Evolutionary conservation across 2,113 vertebrate species (phyloP).

Genomic region (Odontophorus gujanensis): DNA sequence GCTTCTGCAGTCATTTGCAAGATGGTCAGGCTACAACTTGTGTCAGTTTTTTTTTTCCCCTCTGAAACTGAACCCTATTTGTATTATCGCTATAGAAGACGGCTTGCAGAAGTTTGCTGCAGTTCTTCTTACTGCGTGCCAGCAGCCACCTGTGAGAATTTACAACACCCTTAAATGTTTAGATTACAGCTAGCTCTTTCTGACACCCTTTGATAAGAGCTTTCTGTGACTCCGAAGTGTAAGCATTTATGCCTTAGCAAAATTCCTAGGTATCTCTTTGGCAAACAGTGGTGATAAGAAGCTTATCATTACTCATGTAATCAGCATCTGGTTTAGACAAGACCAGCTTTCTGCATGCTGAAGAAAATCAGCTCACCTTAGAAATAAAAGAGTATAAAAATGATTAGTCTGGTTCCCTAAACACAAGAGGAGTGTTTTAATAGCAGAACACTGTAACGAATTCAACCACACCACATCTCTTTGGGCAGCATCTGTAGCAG

Average conservation of each 20-base stretch:
- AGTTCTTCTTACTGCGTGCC: neutral
- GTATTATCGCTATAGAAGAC: neutral
- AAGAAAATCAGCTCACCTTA: neutral
- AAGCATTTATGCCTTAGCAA: neutral
- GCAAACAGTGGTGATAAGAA: neutral
- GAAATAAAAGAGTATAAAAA: neutral
- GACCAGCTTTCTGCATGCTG: neutral
- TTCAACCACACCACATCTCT: neutral
- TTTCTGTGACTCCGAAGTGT: neutral
- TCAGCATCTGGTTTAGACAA: neutral
- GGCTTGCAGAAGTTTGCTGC: neutral
- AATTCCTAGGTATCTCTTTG: neutral
- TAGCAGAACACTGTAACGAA: neutral
- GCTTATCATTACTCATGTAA: neutral
- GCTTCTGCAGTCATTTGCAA: neutral
- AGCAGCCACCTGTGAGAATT: neutral
- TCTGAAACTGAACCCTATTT: neutral
- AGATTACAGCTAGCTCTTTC: neutral
- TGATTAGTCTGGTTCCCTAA: neutral
- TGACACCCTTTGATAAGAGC: slow-evolving; percentile 1
- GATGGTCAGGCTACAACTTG: neutral
- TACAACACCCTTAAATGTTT: neutral
- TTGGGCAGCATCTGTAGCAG: neutral
- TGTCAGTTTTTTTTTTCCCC: neutral
- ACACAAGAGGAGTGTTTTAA: neutral